Percentiles rank a stretch among this genome's conserved stretches.
Conservation (phyloP, 2,888 invertebrate species). For the Caenorhabditis angaria region DNA sequence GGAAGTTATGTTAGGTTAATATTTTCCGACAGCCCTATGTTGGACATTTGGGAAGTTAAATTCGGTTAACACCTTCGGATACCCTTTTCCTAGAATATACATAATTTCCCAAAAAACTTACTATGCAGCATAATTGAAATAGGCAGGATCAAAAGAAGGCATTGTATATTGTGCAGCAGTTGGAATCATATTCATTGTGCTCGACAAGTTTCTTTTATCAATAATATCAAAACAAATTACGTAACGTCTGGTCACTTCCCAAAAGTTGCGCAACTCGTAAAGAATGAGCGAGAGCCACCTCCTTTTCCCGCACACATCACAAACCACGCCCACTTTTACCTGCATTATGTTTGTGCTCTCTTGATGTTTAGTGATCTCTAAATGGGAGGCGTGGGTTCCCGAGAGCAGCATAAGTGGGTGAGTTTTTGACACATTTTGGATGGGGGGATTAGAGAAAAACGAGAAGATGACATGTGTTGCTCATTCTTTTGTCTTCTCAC, state of each 20-base stretch:
- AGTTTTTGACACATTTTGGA: too few species aligned
- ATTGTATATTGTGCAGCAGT: neutral
- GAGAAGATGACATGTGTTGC: too few species aligned
- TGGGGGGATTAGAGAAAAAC: too few species aligned
- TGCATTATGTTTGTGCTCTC: neutral
- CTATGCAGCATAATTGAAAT: neutral
- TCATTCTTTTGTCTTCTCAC: too few species aligned
- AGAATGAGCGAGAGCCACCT: neutral
- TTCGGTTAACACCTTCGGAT: neutral
- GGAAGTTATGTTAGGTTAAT: neutral
- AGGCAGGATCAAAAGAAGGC: neutral
- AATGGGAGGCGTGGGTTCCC: too few species aligned
- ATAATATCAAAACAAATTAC: neutral
- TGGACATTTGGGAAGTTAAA: neutral
- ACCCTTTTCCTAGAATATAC: neutral
- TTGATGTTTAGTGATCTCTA: neutral
- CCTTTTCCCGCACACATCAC: neutral
- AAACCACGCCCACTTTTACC: neutral
- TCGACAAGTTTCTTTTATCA: neutral
- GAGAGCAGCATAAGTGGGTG: too few species aligned
- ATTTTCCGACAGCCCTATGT: too few species aligned
- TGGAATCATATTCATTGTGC: conserved; percentile 7
- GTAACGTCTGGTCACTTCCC: neutral
- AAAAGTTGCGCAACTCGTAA: neutral
- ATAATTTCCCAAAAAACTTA: neutral